Evolutionary conservation across 2,113 vertebrate genomes (phyloP).

Genomic region (Amazona vittata): DNA sequence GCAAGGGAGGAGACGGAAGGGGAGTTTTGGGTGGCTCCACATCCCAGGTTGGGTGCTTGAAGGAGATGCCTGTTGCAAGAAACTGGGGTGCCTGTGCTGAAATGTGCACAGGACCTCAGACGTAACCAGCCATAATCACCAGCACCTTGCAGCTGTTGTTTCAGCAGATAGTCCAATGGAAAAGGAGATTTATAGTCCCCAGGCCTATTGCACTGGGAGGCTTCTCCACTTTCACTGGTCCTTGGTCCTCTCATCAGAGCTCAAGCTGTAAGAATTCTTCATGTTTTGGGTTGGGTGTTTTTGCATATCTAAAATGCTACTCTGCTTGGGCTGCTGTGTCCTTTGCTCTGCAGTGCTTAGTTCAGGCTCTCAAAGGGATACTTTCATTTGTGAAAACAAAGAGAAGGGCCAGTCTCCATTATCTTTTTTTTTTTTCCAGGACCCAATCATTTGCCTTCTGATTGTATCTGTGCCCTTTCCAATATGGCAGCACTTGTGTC

Average conservation of each 20-base stretch:
- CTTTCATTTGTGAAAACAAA: not conserved
- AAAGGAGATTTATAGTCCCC: no score
- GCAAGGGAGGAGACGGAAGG: not conserved
- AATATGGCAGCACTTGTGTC: not conserved
- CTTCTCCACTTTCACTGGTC: not conserved
- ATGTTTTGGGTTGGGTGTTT: not conserved
- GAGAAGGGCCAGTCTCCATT: not conserved
- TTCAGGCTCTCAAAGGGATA: not conserved
- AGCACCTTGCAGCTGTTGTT: not conserved
- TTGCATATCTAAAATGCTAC: not conserved
- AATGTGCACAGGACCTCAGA: not conserved
- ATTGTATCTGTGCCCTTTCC: not conserved
- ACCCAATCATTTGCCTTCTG: not conserved
- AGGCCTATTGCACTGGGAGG: not conserved
- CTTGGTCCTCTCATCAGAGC: not conserved
- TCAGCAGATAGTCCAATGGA: not conserved
- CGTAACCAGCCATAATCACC: not conserved
- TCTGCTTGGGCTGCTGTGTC: not conserved
- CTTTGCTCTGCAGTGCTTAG: not conserved
- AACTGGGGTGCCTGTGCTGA: not conserved
- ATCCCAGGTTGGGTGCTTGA: not conserved
- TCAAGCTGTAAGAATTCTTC: not conserved
- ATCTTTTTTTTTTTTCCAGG: not conserved
- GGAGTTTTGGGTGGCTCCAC: not conserved
- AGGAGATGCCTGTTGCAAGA: not conserved